Evolutionary conservation across 1,140 invertebrate species (phyloP).

Genomic region (Orussus abietinus): DNA sequence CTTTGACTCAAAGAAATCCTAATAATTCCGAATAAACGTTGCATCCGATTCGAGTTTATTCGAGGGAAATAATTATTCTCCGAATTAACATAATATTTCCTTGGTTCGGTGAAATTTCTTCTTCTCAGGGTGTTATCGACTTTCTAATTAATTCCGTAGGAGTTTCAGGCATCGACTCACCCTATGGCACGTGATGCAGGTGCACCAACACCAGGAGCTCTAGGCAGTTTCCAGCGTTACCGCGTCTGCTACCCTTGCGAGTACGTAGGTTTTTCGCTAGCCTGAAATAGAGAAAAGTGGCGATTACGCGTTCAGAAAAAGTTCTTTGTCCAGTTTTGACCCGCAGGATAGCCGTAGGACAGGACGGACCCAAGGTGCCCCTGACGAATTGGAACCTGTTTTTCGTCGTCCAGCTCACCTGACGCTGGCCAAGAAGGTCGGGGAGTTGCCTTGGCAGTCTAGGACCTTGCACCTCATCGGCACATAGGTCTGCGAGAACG

Average conservation of each 20-base stretch:
- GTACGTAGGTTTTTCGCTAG: constrained; percentile 70
- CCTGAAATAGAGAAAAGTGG: constrained; percentile 51
- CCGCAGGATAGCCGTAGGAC: no score
- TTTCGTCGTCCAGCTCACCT: constrained; percentile 31
- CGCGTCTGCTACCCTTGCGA: constrained; percentile 69
- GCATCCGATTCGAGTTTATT: no score
- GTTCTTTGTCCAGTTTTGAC: no score
- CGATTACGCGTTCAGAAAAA: neutral
- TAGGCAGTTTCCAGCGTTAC: constrained; percentile 72
- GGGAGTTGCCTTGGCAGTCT: constrained; percentile 49
- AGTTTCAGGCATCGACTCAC: constrained; percentile 30
- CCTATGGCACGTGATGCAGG: constrained; percentile 77
- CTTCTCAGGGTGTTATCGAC: no score
- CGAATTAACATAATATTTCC: no score
- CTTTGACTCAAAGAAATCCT: no score
- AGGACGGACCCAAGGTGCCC: no score
- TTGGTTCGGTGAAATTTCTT: no score
- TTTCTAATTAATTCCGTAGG: neutral
- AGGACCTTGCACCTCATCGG: constrained; percentile 51
- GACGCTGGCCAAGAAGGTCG: constrained; percentile 46
- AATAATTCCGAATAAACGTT: no score
- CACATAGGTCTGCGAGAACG: constrained; percentile 37
- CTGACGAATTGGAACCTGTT: constrained; percentile 16
- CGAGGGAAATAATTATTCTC: constrained; percentile 4
- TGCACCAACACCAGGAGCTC: constrained; percentile 75